A percentile compares a stretch with the other conserved stretches of the same genome.
These are phyloP conservation scores for Leptinotarsa texana DNA, from an alignment of 1,140 invertebrate species.

Conservation along the genomic window DNA sequence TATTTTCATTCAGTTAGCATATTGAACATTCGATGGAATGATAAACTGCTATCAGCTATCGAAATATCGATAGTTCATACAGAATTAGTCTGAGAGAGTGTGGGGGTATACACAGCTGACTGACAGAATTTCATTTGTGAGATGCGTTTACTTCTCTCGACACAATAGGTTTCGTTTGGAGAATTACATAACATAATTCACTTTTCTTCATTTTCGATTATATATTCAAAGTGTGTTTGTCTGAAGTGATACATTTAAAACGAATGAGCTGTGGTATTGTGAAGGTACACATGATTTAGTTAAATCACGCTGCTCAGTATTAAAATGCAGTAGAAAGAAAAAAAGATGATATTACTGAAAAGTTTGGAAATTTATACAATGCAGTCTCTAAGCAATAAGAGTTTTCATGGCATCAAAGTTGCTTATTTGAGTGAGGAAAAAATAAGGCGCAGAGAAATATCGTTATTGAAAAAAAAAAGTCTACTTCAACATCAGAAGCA, in stretches of 20 bases:
- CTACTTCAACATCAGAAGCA: slow-evolving; percentile 24
- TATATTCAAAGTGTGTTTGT: not conserved
- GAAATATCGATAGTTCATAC: too few species aligned
- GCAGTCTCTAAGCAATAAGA: slow-evolving; percentile 4
- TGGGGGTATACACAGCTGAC: too few species aligned
- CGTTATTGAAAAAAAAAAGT: slow-evolving; percentile 26
- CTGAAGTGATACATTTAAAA: slow-evolving; percentile 7
- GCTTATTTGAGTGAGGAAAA: slow-evolving; percentile 32
- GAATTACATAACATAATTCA: slow-evolving; percentile 4
- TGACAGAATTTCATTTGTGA: too few species aligned
- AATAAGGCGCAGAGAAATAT: slow-evolving; percentile 32
- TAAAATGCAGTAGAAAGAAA: not conserved
- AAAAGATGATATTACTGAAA: slow-evolving; percentile 22
- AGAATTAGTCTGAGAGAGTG: too few species aligned
- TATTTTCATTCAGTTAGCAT: too few species aligned
- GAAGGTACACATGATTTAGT: not conserved
- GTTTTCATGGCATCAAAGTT: slow-evolving; percentile 31
- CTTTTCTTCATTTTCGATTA: not conserved
- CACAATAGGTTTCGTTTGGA: too few species aligned
- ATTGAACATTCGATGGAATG: too few species aligned
- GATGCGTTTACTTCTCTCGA: too few species aligned
- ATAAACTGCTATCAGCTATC: too few species aligned
- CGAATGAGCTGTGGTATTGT: not conserved
- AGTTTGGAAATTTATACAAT: slow-evolving; percentile 17
- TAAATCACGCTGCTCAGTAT: not conserved